Evolutionary conservation across 2,113 vertebrate species (phyloP).

Genomic region (Sinocyclocheilus grahami): DNA sequence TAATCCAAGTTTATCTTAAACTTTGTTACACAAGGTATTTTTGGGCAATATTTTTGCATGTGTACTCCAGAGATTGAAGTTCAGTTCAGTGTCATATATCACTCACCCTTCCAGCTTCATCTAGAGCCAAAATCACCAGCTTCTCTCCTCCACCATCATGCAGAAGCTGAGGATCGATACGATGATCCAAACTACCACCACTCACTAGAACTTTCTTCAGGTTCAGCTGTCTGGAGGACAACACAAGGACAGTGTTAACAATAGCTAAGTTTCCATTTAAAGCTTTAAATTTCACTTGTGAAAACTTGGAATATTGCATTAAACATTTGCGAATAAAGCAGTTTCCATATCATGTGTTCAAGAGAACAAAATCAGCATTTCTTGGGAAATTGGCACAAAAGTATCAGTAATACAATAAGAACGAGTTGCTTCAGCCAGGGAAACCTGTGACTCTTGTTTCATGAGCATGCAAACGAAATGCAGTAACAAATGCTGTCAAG

Average conservation of each 20-base stretch:
- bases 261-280: background rate
- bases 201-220: conserved; percentile 92
- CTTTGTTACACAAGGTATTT: background rate
- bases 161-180: conserved; percentile 86
- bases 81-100: background rate
- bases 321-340: background rate
- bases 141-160: conserved; percentile 87
- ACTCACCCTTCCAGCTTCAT: conserved; percentile 93
- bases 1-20: background rate
- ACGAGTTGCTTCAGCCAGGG: too few relatives aligned
- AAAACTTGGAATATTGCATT: background rate
- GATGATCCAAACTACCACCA: conserved; percentile 89
- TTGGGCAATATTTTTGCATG: background rate
- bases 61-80: background rate
- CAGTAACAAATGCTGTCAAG: background rate
- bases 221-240: conserved; percentile 84
- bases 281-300: background rate
- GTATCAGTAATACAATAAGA: too few relatives aligned
- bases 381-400: background rate
- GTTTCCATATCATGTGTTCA: background rate
- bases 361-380: background rate
- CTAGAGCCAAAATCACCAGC: conserved; percentile 84
- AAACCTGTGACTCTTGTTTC: background rate
- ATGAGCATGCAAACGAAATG: background rate
- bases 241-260: background rate